Percentiles rank a stretch among this genome's conserved stretches.
phyloP scores from a whole-genome alignment of 2,888 invertebrate species.

The Beris chalybata region DNA sequence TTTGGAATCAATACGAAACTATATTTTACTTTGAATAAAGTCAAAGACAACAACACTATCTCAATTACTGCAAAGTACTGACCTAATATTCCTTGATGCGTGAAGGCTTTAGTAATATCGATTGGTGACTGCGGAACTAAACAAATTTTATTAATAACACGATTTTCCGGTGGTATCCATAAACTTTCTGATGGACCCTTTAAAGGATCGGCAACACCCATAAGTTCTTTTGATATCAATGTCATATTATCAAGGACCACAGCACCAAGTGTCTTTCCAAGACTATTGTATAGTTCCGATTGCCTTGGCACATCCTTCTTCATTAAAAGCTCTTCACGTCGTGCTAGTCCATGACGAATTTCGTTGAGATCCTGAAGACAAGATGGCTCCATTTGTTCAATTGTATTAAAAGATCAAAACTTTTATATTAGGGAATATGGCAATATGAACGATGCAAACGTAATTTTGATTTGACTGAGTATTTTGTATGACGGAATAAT shows the following conservation, averaged over 20 bases:
- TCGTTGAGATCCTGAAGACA: conserved; percentile 5
- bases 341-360: background rate
- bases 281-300: conserved; percentile 18
- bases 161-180: conserved; percentile 11
- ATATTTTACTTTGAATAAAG: too few relatives aligned
- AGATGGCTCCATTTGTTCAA: conserved; percentile 1
- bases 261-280: conserved; percentile 1
- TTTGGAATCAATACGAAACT: too few relatives aligned
- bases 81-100: conserved; percentile 23
- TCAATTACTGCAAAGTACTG: background rate
- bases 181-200: conserved; percentile 13
- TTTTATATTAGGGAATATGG: too few relatives aligned
- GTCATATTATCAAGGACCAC: conserved; percentile 11
- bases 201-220: conserved; percentile 7
- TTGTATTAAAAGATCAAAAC: too few relatives aligned
- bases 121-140: conserved; percentile 1
- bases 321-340: conserved; percentile 5
- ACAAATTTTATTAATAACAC: conserved; percentile 4
- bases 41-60: too few relatives aligned
- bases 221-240: conserved; percentile 11
- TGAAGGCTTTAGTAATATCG: conserved; percentile 18
- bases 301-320: conserved; percentile 11
- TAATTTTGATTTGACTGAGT: too few relatives aligned
- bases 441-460: too few relatives aligned
- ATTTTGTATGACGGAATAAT: too few relatives aligned